phyloP scores from a whole-genome alignment of 2,113 vertebrate genomes.

The Calonectris borealis region DNA sequence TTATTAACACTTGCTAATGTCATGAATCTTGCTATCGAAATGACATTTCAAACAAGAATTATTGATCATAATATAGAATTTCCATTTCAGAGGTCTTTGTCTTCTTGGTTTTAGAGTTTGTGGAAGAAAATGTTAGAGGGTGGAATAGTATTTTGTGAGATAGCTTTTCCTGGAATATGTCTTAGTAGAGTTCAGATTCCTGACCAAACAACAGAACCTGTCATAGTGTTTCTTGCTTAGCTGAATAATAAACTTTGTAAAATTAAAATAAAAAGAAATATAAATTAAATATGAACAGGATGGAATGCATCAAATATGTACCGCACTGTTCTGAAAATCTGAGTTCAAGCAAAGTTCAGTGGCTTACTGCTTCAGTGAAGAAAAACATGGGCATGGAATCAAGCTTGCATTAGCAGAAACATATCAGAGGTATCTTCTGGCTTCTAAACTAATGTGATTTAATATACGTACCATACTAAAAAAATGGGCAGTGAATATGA shows the following conservation, averaged over 20 bases:
- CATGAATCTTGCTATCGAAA: background rate
- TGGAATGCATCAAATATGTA: conserved; percentile 52
- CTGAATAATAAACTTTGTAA: conserved; percentile 43
- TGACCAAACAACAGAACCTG: background rate
- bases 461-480: background rate
- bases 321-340: background rate
- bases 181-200: conserved; percentile 30
- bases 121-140: background rate
- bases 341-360: conserved; percentile 74
- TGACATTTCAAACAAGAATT: background rate
- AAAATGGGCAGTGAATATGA: background rate
- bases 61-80: background rate
- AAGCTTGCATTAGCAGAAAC: conserved; percentile 25
- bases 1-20: background rate
- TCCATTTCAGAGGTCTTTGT: background rate
- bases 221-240: conserved; percentile 4
- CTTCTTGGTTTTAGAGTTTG: background rate
- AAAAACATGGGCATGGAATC: conserved; percentile 19
- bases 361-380: conserved; percentile 22
- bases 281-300: conserved; percentile 50
- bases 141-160: background rate
- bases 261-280: conserved; percentile 59
- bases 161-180: background rate
- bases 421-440: conserved; percentile 20
- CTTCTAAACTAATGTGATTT: background rate